phyloP scores from a whole-genome alignment of 2,113 vertebrate species.

The Syrrhaptes paradoxus region DNA sequence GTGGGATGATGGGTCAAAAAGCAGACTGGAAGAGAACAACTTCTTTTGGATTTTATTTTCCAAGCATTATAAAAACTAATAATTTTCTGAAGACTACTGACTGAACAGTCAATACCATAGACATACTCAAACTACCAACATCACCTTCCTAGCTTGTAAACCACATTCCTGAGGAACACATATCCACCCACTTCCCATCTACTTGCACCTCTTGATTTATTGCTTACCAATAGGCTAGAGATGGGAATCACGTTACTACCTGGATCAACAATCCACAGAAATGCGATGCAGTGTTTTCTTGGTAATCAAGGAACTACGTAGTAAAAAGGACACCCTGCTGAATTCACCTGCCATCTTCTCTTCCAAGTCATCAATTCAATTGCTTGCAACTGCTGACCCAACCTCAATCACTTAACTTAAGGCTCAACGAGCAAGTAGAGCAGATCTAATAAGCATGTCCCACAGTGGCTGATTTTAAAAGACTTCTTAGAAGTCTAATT shows the following conservation, averaged over 20 bases:
- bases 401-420: background rate
- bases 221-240: background rate
- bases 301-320: background rate
- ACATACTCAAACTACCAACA: background rate
- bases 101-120: background rate
- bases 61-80: background rate
- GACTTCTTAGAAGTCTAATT: slow-evolving; percentile 17
- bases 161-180: background rate
- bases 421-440: background rate
- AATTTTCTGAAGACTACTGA: background rate
- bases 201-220: background rate
- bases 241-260: accelerated
- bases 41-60: background rate
- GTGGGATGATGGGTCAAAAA: background rate
- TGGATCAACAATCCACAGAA: background rate
- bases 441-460: background rate
- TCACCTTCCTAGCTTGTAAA: background rate
- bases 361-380: slow-evolving; percentile 38
- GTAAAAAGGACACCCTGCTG: slow-evolving; percentile 4
- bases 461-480: background rate
- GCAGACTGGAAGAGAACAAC: background rate
- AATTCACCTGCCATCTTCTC: slow-evolving; percentile 39
- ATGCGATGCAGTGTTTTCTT: background rate
- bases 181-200: background rate
- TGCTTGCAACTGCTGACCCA: slow-evolving; percentile 5